phyloP scores from a whole-genome alignment of 1,140 invertebrate genomes.

The Zaprionus davidi region DNA sequence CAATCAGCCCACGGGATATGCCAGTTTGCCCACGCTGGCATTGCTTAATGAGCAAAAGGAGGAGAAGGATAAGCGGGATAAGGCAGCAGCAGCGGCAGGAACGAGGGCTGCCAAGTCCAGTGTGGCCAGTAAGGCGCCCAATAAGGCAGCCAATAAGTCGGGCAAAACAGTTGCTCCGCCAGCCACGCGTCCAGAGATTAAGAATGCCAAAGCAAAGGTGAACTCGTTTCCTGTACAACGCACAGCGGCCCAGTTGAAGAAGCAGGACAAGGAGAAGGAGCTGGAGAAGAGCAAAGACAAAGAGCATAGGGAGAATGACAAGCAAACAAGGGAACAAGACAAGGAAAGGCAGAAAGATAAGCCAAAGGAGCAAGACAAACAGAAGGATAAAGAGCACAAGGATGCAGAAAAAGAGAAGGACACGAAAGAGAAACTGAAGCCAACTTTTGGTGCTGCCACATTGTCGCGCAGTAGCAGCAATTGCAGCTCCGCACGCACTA shows the following conservation, averaged over 20 bases:
- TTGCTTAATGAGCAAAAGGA: slow-evolving; percentile 84
- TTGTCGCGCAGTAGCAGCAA: slow-evolving; percentile 40
- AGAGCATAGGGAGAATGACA: slow-evolving; percentile 4
- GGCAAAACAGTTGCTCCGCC: slow-evolving; percentile 53
- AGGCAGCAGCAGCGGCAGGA: slow-evolving; percentile 27
- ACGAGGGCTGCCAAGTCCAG: slow-evolving; percentile 32
- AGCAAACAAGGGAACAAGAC: not conserved
- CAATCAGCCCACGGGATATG: slow-evolving; percentile 88
- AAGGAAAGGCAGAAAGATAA: slow-evolving; percentile 12
- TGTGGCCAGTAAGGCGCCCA: slow-evolving; percentile 29
- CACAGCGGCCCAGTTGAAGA: slow-evolving; percentile 21
- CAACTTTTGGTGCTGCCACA: not conserved
- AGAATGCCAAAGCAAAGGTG: slow-evolving; percentile 83
- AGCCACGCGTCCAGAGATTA: slow-evolving; percentile 67
- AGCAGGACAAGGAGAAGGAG: slow-evolving; percentile 39
- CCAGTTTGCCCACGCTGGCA: slow-evolving; percentile 87
- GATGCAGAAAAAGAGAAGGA: slow-evolving; percentile 3
- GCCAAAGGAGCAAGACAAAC: not conserved
- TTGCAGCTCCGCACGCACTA: slow-evolving; percentile 19
- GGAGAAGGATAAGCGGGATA: slow-evolving; percentile 54
- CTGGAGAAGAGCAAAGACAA: slow-evolving; percentile 8
- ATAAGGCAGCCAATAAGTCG: slow-evolving; percentile 37
- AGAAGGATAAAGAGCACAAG: too few species aligned
- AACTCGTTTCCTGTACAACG: slow-evolving; percentile 73
- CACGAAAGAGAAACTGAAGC: not conserved